These are phyloP conservation scores for Pheosia tremula DNA, from an alignment of 2,888 invertebrate species.

Conservation along the genomic window DNA sequence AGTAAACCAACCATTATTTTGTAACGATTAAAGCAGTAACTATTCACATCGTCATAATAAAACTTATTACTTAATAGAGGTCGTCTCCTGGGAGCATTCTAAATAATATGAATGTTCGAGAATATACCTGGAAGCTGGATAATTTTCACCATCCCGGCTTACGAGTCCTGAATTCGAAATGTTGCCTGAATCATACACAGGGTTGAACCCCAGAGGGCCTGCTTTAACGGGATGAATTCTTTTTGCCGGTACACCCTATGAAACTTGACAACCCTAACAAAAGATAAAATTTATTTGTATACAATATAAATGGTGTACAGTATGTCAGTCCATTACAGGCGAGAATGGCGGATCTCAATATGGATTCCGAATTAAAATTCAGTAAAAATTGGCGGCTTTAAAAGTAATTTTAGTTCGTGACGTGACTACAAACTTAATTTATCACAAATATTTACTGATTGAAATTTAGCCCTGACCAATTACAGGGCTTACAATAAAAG, in stretches of 20 bases:
- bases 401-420: background rate
- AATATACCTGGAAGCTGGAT: slow-evolving; percentile 36
- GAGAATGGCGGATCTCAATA: background rate
- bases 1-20: background rate
- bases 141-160: slow-evolving; percentile 40
- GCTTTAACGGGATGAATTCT: slow-evolving; percentile 31
- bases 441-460: no score
- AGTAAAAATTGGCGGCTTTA: background rate
- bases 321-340: background rate
- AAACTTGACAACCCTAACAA: slow-evolving; percentile 28
- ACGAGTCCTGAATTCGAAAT: slow-evolving; percentile 33
- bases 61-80: slow-evolving; percentile 12
- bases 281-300: slow-evolving; percentile 18
- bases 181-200: slow-evolving; percentile 36
- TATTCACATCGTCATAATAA: slow-evolving; percentile 23
- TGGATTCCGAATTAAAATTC: background rate
- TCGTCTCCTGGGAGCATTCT: slow-evolving; percentile 12
- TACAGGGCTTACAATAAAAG: no score
- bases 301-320: slow-evolving; percentile 9
- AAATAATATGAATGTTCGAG: slow-evolving; percentile 23
- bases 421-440: no score
- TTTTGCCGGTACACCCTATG: slow-evolving; percentile 30
- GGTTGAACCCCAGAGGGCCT: slow-evolving; percentile 35
- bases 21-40: slow-evolving; percentile 7
- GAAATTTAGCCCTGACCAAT: no score